Base-by-base conservation (phyloP, 2,113 vertebrate species). In the Pipa parva region DNA sequence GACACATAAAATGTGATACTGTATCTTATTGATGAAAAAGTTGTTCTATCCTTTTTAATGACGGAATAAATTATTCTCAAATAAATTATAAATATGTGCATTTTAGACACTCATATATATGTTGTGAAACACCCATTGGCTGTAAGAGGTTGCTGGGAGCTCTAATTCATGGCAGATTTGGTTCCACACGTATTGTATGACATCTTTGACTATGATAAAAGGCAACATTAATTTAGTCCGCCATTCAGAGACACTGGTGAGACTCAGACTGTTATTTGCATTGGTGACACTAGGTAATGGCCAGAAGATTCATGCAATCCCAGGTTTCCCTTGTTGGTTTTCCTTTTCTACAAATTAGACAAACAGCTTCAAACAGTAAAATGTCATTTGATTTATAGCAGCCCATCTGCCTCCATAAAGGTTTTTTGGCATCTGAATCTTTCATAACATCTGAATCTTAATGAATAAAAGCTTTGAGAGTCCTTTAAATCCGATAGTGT, bases 361-460 rank as follows among this genome's bases (percentile, higher is more conserved):
- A 75, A 82, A 84, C 72, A 75, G 4, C 76, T 79, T 80, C 52
- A 68, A 63, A 70, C 73, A 69, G 64, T 71, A 79, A 76, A 79
- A 72, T 72, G 39, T 75, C 71, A 62, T 80, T 71, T 79, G 77
- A 84, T 84, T 84, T 82, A 77, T 64, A 71, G 66, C 69, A 75
- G 73, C 72, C 74, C 78, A 72, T 71, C 70, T 76, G 74, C 67
- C 75, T 69, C 72, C 37, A 48, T 58, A 56, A 26, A 37, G 22
- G 24, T 24, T 74, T 48, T 71, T 75, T 77, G 71, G 76, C 72
- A 73, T 76, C 65, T 63, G 0, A 31, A 69, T 71, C 28, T 77
- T 76, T 75, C n/a, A 5, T 39, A 73, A 22, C 55, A 28, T 77
- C 74, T 81, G 69, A 78, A 75, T 81, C 67, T 73, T 77, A 77